Conservation (phyloP, 2,888 invertebrate genomes). For the Zonitis immaculata region DNA sequence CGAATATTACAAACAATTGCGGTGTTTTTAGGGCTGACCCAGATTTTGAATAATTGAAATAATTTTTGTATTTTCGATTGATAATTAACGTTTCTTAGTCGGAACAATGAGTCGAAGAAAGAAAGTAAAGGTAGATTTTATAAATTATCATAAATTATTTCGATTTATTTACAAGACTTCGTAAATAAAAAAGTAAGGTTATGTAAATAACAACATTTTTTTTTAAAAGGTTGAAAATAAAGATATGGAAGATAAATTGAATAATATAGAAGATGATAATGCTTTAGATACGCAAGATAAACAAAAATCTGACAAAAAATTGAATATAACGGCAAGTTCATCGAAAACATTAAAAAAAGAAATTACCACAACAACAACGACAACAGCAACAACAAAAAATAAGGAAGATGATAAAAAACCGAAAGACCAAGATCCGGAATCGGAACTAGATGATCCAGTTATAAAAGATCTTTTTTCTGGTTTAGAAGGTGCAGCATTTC, state of each 20-base stretch:
- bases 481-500: slow-evolving; percentile 89
- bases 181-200: slow-evolving; percentile 22
- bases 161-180: too few species aligned
- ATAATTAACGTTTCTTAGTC: too few species aligned
- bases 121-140: slow-evolving; percentile 41
- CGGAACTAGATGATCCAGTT: slow-evolving; percentile 63
- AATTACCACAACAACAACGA: too few species aligned
- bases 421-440: slow-evolving; percentile 60
- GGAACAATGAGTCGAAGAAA: slow-evolving; percentile 45
- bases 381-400: slow-evolving; percentile 43
- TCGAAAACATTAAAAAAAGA: slow-evolving; percentile 47
- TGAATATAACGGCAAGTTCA: slow-evolving; percentile 47
- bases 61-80: too few species aligned
- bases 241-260: slow-evolving; percentile 65
- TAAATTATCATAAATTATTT: too few species aligned
- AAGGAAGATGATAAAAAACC: slow-evolving; percentile 50
- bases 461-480: slow-evolving; percentile 51
- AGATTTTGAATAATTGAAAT: not conserved
- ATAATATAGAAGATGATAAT: slow-evolving; percentile 57
- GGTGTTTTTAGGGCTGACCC: not conserved
- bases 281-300: slow-evolving; percentile 61
- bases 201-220: slow-evolving; percentile 15
- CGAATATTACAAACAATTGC: too few species aligned
- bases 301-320: slow-evolving; percentile 58
- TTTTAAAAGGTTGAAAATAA: slow-evolving; percentile 57